Percentiles rank a stretch among this genome's conserved stretches.
These are phyloP conservation scores for Trachops cirrhosus DNA, from an alignment of 2,797 vertebrate genomes.

Conservation along the genomic window DNA sequence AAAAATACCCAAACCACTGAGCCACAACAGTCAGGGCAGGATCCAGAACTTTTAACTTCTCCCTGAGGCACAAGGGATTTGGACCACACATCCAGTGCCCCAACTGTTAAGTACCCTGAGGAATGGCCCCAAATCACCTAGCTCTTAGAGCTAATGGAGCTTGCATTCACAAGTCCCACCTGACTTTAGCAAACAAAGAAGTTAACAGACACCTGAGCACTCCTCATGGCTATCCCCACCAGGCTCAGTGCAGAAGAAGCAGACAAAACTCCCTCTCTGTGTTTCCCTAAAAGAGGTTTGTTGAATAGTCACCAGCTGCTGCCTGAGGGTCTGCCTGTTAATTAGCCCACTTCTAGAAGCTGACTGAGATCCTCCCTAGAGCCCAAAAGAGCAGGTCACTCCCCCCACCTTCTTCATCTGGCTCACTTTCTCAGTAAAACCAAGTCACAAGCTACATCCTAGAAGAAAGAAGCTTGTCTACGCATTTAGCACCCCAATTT, in stretches of 20 bases:
- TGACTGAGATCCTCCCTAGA: not conserved
- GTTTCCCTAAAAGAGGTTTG: not conserved
- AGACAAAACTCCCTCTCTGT: not conserved
- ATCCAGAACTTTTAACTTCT: not conserved
- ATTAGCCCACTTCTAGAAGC: not conserved
- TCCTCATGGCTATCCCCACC: not conserved
- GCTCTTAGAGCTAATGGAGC: not conserved
- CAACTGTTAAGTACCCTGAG: not conserved
- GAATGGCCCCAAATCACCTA: not conserved
- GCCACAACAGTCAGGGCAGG: not conserved
- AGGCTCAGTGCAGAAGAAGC: not conserved
- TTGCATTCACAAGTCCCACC: not conserved
- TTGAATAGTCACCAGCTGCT: not conserved
- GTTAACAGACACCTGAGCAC: not conserved
- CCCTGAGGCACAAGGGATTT: not conserved
- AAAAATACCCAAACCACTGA: not conserved
- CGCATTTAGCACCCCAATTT: not conserved
- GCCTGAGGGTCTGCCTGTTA: not conserved
- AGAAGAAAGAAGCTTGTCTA: not conserved
- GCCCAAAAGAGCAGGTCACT: not conserved
- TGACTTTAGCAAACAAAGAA: not conserved
- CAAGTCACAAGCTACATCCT: not conserved
- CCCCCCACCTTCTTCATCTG: not conserved
- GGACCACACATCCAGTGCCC: not conserved
- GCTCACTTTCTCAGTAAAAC: not conserved